Percentiles rank a stretch among this genome's conserved stretches.
Conservation (phyloP, 2,113 vertebrate genomes). For the Solea senegalensis region DNA sequence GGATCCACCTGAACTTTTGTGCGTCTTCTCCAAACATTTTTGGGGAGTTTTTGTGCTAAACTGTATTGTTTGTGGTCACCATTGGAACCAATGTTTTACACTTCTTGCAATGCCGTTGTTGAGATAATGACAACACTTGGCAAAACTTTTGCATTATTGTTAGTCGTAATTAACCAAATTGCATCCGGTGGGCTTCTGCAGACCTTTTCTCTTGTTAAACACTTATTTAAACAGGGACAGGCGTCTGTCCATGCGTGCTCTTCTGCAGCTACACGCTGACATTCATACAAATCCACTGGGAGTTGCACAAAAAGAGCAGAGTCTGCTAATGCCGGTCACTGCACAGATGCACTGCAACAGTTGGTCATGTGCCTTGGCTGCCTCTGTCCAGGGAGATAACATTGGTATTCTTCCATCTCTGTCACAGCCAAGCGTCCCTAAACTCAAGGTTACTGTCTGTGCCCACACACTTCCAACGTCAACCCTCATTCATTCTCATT, state of each 20-base stretch:
- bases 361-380: constrained; percentile 29
- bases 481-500: constrained; percentile 22
- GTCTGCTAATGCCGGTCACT: constrained; percentile 21
- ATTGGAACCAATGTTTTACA: too few species aligned
- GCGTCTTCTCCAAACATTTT: too few species aligned
- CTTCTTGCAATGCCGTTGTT: too few species aligned
- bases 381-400: constrained; percentile 18
- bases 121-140: background rate
- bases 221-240: constrained; percentile 47
- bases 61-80: too few species aligned
- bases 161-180: constrained; percentile 31
- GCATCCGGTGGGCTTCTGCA: background rate
- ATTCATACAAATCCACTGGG: constrained; percentile 47
- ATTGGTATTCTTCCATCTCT: constrained; percentile 38
- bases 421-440: constrained; percentile 4
- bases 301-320: constrained; percentile 29
- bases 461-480: constrained; percentile 32
- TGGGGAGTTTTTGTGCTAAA: too few species aligned
- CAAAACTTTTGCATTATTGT: background rate
- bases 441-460: constrained; percentile 41
- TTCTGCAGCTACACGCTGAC: constrained; percentile 40
- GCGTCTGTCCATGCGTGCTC: constrained; percentile 32
- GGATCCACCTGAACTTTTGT: too few species aligned
- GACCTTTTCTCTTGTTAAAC: constrained; percentile 37
- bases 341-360: constrained; percentile 31